These are phyloP conservation scores for Scomber scombrus DNA, from an alignment of 2,113 vertebrate species.

Conservation along the genomic window DNA sequence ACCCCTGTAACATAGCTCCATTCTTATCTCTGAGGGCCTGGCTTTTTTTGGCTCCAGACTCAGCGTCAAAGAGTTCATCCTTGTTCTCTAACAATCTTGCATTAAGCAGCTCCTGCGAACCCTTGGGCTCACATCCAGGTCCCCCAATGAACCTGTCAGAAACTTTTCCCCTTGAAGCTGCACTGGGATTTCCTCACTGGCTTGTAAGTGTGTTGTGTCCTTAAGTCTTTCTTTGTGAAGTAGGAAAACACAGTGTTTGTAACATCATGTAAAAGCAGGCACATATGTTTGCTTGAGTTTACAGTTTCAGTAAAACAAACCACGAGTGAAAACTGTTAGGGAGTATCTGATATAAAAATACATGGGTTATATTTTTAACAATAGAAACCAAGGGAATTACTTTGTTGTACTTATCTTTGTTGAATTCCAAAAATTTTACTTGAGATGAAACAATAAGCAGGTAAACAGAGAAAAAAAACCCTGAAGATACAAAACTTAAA, in stretches of 20 bases:
- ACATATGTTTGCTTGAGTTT: slow-evolving; percentile 40
- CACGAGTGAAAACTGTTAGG: slow-evolving; percentile 21
- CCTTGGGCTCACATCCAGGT: slow-evolving; percentile 50
- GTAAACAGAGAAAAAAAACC: neutral
- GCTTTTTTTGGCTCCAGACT: slow-evolving; percentile 46
- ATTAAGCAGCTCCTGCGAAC: slow-evolving; percentile 50
- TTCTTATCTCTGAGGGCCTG: slow-evolving; percentile 50
- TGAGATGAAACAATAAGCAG: neutral
- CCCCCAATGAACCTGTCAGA: slow-evolving; percentile 69
- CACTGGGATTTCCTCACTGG: slow-evolving; percentile 50
- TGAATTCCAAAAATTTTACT: neutral
- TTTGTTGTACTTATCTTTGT: neutral
- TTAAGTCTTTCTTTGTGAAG: slow-evolving; percentile 52
- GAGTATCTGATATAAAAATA: neutral
- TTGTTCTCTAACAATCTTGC: slow-evolving; percentile 56
- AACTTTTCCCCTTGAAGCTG: slow-evolving; percentile 63
- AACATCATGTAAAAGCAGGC: slow-evolving; percentile 33
- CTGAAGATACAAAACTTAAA: neutral
- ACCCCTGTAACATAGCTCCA: slow-evolving; percentile 32
- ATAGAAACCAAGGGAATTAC: slow-evolving; percentile 15
- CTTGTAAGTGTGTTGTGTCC: slow-evolving; percentile 39
- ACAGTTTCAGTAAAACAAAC: slow-evolving; percentile 9
- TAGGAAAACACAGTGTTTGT: slow-evolving; percentile 38
- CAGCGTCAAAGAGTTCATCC: slow-evolving; percentile 49
- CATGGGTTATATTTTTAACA: slow-evolving; percentile 2